phyloP scores from a whole-genome alignment of 2,797 vertebrate species.

The Poecile montanus region DNA sequence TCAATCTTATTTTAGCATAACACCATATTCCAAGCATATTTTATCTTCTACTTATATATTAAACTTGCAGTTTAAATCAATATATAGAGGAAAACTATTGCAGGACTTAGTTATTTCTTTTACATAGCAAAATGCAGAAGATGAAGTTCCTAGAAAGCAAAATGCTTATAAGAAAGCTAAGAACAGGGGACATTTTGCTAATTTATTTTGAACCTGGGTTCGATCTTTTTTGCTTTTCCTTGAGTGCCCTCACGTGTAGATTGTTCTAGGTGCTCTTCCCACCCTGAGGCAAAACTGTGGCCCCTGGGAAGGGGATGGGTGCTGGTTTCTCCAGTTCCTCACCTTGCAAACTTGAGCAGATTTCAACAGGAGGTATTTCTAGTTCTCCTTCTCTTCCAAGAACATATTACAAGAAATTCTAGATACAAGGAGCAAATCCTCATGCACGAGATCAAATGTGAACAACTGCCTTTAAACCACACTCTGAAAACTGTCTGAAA shows the following conservation, averaged over 20 bases:
- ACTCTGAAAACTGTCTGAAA: background rate
- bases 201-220: background rate
- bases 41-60: background rate
- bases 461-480: background rate
- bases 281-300: background rate
- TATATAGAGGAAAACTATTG: background rate
- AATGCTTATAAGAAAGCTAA: background rate
- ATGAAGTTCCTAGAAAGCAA: background rate
- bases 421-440: background rate
- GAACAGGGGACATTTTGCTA: background rate
- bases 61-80: background rate
- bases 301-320: background rate
- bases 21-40: background rate
- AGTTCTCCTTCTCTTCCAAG: background rate
- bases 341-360: background rate
- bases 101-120: background rate
- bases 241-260: background rate
- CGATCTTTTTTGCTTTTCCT: background rate
- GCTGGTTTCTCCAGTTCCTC: background rate
- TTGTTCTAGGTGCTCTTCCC: background rate
- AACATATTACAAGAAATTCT: background rate
- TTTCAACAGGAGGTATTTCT: background rate
- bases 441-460: background rate
- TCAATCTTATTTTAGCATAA: slow-evolving; percentile 1
- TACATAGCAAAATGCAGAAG: background rate